Percentiles rank a stretch among this genome's conserved stretches.
These are phyloP conservation scores for Gymnocypris eckloni DNA, from an alignment of 2,797 vertebrate species.

Conservation along the genomic window DNA sequence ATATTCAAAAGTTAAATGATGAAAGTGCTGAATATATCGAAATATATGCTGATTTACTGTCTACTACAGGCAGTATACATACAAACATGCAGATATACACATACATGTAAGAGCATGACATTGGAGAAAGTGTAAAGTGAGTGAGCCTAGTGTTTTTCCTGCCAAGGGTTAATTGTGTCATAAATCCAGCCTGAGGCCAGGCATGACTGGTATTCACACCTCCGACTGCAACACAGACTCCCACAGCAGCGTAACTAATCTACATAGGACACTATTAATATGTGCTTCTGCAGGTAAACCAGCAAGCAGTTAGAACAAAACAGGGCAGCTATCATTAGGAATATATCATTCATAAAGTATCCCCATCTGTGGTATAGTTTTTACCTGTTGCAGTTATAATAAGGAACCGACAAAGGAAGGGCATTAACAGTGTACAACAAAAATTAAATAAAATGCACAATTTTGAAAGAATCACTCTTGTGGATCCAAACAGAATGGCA, in stretches of 20 bases:
- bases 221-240: conserved; percentile 49
- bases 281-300: neutral
- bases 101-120: conserved; percentile 52
- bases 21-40: neutral
- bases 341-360: neutral
- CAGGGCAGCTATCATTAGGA: neutral
- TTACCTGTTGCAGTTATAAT: neutral
- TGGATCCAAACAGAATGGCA: neutral
- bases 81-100: conserved; percentile 16
- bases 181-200: conserved; percentile 78
- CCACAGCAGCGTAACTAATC: conserved; percentile 30
- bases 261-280: conserved; percentile 66
- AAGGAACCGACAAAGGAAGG: neutral
- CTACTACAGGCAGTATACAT: conserved; percentile 35
- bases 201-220: conserved; percentile 80
- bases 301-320: neutral
- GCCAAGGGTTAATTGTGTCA: conserved; percentile 75
- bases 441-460: neutral
- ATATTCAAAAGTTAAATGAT: neutral
- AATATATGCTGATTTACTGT: conserved; percentile 17
- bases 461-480: neutral
- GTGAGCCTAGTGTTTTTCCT: conserved; percentile 64
- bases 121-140: conserved; percentile 66
- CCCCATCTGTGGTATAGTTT: neutral
- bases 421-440: neutral